These are phyloP conservation scores for Ornithoptera priamus DNA, from an alignment of 2,888 invertebrate genomes.

Conservation along the genomic window DNA sequence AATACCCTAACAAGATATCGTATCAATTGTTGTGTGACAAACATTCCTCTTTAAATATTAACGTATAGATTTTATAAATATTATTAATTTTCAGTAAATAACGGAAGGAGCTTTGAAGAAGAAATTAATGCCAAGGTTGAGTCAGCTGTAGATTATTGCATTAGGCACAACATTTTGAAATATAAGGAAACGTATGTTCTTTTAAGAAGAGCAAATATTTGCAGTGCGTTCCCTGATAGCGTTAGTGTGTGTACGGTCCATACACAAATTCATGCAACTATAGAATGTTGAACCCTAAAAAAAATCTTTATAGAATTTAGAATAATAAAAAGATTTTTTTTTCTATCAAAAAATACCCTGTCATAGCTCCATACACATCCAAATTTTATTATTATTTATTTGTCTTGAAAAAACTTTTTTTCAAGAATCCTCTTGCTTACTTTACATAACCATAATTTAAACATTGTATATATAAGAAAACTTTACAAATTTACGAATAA, in stretches of 20 bases:
- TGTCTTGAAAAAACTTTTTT: too few relatives aligned
- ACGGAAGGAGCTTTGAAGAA: slow-evolving; percentile 8
- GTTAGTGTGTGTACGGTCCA: slow-evolving; percentile 14
- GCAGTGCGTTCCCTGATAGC: slow-evolving; percentile 18
- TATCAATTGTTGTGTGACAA: too few relatives aligned
- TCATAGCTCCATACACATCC: neutral
- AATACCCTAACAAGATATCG: too few relatives aligned
- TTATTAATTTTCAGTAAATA: slow-evolving; percentile 10
- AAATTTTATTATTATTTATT: too few relatives aligned
- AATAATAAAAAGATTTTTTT: neutral
- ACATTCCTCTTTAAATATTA: too few relatives aligned
- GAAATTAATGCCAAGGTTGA: slow-evolving; percentile 21
- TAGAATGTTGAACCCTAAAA: neutral
- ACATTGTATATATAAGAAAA: too few relatives aligned
- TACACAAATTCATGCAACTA: neutral
- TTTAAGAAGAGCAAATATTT: slow-evolving; percentile 6
- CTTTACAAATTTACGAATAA: too few relatives aligned
- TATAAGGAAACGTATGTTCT: slow-evolving; percentile 23
- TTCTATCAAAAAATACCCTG: neutral
- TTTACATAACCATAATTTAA: too few relatives aligned
- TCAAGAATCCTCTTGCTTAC: too few relatives aligned
- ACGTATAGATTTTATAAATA: too few relatives aligned
- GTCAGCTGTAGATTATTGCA: slow-evolving; percentile 20
- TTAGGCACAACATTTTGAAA: slow-evolving; percentile 17
- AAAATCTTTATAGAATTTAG: neutral